Percentiles rank a stretch among this genome's conserved stretches.
phyloP scores from a whole-genome alignment of 2,113 vertebrate species.

The Apteryx mantelli region DNA sequence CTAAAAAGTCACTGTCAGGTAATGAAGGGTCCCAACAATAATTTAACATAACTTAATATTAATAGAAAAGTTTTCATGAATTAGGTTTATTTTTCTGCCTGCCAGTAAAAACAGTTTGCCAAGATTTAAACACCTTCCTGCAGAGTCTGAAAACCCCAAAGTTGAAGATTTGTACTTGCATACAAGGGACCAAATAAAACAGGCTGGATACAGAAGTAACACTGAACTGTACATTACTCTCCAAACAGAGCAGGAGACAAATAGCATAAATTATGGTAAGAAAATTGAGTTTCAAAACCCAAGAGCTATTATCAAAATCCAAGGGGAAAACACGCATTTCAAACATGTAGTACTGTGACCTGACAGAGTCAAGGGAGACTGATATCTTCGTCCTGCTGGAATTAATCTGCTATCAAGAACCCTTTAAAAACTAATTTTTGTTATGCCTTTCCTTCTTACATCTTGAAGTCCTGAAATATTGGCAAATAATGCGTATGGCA shows the following conservation, averaged over 20 bases:
- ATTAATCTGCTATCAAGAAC: neutral
- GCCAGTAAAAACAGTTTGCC: neutral
- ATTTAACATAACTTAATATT: slow-evolving; percentile 45
- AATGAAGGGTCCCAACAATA: neutral
- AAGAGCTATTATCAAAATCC: neutral
- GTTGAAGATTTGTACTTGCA: neutral
- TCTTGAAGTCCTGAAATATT: rapidly evolving
- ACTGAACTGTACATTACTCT: neutral
- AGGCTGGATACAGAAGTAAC: neutral
- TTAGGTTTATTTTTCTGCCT: neutral
- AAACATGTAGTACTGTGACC: rapidly evolving
- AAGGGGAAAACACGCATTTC: neutral
- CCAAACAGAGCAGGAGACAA: neutral
- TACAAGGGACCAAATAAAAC: neutral
- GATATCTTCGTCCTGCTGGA: neutral
- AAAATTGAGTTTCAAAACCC: neutral
- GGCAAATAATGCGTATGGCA: rapidly evolving
- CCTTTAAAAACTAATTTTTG: neutral
- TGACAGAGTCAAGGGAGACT: neutral
- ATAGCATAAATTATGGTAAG: neutral
- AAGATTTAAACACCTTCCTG: neutral
- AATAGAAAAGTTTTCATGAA: neutral
- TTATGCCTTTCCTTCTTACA: neutral
- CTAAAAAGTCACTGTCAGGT: neutral
- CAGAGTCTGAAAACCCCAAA: neutral